Percentiles rank a stretch among this genome's conserved stretches.
These are phyloP conservation scores for Proterorhinus semilunaris DNA, from an alignment of 2,113 vertebrate species.

Conservation along the genomic window DNA sequence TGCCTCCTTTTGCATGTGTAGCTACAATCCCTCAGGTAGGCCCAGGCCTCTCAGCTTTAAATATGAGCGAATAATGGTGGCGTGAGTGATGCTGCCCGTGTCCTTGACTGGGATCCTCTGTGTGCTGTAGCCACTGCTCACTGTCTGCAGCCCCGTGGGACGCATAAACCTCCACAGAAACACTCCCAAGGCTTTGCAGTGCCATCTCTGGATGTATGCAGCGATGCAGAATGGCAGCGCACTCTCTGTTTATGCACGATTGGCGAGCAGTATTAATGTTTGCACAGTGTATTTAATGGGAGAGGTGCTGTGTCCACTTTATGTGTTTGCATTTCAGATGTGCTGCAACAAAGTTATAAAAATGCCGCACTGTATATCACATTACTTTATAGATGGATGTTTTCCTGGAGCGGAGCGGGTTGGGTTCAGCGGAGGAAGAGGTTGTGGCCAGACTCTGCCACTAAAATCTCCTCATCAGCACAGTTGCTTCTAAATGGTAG, in stretches of 20 bases:
- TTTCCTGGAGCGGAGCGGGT: slow-evolving; percentile 42
- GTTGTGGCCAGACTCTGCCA: slow-evolving; percentile 37
- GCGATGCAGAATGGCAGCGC: slow-evolving; percentile 42
- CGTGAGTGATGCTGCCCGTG: slow-evolving; percentile 70
- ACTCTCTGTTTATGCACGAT: slow-evolving; percentile 51
- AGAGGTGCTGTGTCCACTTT: slow-evolving; percentile 51
- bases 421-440: slow-evolving; percentile 26
- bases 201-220: slow-evolving; percentile 58
- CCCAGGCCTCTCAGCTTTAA: slow-evolving; percentile 61
- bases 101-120: slow-evolving; percentile 75
- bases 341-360: slow-evolving; percentile 57
- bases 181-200: slow-evolving; percentile 62
- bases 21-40: slow-evolving; percentile 65
- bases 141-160: slow-evolving; percentile 61
- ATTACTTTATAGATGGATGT: slow-evolving; percentile 45
- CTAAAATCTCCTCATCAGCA: slow-evolving; percentile 42
- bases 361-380: slow-evolving; percentile 39
- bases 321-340: slow-evolving; percentile 61
- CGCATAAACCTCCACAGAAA: slow-evolving; percentile 61
- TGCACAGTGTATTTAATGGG: slow-evolving; percentile 62
- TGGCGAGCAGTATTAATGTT: slow-evolving; percentile 40
- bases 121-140: slow-evolving; percentile 68
- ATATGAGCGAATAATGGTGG: slow-evolving; percentile 72
- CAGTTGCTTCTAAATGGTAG: slow-evolving; percentile 26
- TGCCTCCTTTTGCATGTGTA: slow-evolving; percentile 49